Conservation (phyloP, 2,797 vertebrate species). For the Apogon talboti region DNA sequence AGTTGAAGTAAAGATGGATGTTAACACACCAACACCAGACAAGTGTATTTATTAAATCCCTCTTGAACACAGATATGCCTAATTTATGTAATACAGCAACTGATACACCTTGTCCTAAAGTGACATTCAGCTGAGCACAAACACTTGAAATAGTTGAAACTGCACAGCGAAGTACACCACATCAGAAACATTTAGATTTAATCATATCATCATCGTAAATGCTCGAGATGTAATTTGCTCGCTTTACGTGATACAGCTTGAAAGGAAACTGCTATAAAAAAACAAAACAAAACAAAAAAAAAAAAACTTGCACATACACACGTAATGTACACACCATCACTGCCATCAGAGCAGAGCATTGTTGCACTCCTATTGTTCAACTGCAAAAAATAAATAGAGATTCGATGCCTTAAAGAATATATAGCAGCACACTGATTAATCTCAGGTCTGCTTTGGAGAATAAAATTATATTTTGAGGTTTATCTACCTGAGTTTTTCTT, state of each 20-base stretch:
- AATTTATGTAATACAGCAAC: conserved; percentile 3
- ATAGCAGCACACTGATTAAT: conserved; percentile 52
- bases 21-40: conserved; percentile 40
- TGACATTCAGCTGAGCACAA: conserved; percentile 19
- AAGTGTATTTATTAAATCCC: conserved; percentile 11
- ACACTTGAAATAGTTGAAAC: conserved; percentile 31
- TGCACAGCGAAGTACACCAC: conserved; percentile 2
- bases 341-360: conserved; percentile 20
- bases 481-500: conserved; percentile 67
- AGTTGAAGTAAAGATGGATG: conserved; percentile 34
- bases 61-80: conserved; percentile 20
- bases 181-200: conserved; percentile 42
- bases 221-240: conserved; percentile 25
- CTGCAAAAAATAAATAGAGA: conserved; percentile 38
- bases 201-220: conserved; percentile 30
- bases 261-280: background rate
- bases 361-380: conserved; percentile 53
- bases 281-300: background rate
- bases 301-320: conserved; percentile 6
- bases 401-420: conserved; percentile 32
- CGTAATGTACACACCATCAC: conserved; percentile 8
- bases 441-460: conserved; percentile 37
- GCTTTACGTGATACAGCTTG: background rate
- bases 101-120: conserved; percentile 31
- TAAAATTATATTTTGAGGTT: conserved; percentile 45